A percentile compares a stretch with the other conserved stretches of the same genome.
Conservation (phyloP, 2,888 invertebrate species). For the Hyppa rectilinea region DNA sequence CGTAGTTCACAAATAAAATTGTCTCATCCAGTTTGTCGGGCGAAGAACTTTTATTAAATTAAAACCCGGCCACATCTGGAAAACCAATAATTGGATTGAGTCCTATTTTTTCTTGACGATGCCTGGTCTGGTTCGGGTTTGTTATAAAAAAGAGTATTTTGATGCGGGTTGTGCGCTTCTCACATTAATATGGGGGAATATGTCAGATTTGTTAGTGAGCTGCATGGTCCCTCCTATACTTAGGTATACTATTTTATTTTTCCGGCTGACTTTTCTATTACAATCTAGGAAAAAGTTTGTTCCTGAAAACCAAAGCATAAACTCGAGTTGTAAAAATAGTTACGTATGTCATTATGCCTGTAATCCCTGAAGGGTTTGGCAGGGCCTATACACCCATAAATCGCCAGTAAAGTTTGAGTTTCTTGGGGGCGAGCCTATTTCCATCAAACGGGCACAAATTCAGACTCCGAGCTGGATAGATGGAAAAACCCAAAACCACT, state of each 20-base stretch:
- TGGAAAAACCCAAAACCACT: too few species aligned
- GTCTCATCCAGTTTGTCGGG: constrained; percentile 31
- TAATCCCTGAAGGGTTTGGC: too few species aligned
- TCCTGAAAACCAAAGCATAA: too few species aligned
- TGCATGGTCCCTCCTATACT: too few species aligned
- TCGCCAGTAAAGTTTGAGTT: too few species aligned
- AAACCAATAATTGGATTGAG: constrained; percentile 54
- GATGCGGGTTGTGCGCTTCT: neutral
- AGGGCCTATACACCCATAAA: too few species aligned
- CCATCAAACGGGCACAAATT: too few species aligned
- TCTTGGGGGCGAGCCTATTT: too few species aligned
- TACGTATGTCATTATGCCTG: too few species aligned
- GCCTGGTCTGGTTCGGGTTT: constrained; percentile 1
- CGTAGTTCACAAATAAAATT: constrained; percentile 35
- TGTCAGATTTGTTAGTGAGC: neutral
- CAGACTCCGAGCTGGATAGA: too few species aligned
- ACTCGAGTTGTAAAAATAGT: too few species aligned
- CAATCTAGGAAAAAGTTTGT: too few species aligned
- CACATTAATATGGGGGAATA: neutral
- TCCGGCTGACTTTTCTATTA: neutral
- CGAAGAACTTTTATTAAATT: constrained; percentile 47
- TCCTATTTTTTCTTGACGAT: constrained; percentile 38
- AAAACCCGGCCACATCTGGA: constrained; percentile 46
- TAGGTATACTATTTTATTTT: neutral
- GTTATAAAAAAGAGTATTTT: constrained; percentile 24